Evolutionary conservation across 2,888 invertebrate species (phyloP), one percentile per base, ranked within the genome.

Genomic region (Diaperis boleti): DNA sequence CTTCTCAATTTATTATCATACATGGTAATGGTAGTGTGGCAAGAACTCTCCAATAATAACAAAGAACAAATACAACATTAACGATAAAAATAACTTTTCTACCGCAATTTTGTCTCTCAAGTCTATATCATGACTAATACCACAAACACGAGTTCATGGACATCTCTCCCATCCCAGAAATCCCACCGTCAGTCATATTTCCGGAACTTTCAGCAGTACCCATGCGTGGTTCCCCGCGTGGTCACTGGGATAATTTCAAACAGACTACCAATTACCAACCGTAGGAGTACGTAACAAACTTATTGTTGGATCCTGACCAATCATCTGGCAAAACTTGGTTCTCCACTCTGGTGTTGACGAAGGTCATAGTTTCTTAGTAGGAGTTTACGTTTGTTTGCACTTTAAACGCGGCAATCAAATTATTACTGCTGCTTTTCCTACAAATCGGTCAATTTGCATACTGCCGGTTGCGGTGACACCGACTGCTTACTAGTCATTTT

Each of bases 261-360:
- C 8, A 4, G n/a, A 7, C n/a, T n/a, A 4, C 33, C 5, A 33
- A 13, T 11, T 13, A 33, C 5, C 33, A 6, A 33, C 1, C 33
- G 33, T 33, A n/a, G 33, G 33, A 33, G 33, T 33, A n/a, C 10
- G 13, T 33, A 31, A 31, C 31, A n/a, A n/a, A n/a, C n/a, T n/a
- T n/a, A n/a, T 31, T n/a, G 11, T 33, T 33, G 33, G 33, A 10
- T 10, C n/a, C 33, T 5, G 11, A 33, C 33, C 33, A 5, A 6
- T 26, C 26, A 26, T 26, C 26, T 26, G 6, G n/a, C 6, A 20
- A 26, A 26, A 26, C 26, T 26, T 5, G 26, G 26, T 26, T 26
- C n/a, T n/a, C 26, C 1, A 5, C 26, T 26, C 26, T 26, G 8
- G 6, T 26, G n/a, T 26, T 26, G 26, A 26, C 26, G 26, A 26